phyloP scores from a whole-genome alignment of 2,888 invertebrate species.

The Tenodera sinensis region DNA sequence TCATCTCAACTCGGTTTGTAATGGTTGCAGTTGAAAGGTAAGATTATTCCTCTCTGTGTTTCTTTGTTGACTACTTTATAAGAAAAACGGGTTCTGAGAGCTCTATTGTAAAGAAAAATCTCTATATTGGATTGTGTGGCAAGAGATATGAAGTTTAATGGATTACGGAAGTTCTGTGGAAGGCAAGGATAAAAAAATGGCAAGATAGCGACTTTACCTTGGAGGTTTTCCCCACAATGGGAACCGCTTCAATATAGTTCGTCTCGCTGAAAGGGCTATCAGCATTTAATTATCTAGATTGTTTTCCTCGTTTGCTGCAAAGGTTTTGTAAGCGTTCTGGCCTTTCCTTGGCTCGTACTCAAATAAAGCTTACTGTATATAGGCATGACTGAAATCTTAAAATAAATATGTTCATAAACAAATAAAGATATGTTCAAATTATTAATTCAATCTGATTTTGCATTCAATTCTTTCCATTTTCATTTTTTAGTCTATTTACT shows the following conservation, averaged over 20 bases:
- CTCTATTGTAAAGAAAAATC: not conserved
- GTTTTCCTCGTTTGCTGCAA: not conserved
- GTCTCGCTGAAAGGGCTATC: not conserved
- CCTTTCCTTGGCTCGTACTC: not conserved
- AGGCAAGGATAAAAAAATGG: not conserved
- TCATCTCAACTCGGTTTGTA: not conserved
- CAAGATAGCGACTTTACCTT: not conserved
- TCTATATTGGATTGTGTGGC: not conserved
- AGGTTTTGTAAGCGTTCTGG: not conserved
- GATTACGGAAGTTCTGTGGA: not conserved
- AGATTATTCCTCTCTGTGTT: not conserved
- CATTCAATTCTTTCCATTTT: too few species aligned
- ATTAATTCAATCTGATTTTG: too few species aligned
- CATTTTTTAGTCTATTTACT: too few species aligned
- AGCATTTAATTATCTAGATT: not conserved
- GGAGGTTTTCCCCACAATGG: not conserved
- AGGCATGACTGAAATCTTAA: too few species aligned
- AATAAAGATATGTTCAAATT: too few species aligned
- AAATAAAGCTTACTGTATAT: not conserved
- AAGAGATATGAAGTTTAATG: not conserved
- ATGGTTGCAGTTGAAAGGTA: not conserved
- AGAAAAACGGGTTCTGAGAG: not conserved
- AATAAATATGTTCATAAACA: too few species aligned
- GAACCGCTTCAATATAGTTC: not conserved
- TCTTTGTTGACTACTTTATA: not conserved